Conservation (phyloP, 1,140 invertebrate genomes). For the Sycophila sp. region DNA sequence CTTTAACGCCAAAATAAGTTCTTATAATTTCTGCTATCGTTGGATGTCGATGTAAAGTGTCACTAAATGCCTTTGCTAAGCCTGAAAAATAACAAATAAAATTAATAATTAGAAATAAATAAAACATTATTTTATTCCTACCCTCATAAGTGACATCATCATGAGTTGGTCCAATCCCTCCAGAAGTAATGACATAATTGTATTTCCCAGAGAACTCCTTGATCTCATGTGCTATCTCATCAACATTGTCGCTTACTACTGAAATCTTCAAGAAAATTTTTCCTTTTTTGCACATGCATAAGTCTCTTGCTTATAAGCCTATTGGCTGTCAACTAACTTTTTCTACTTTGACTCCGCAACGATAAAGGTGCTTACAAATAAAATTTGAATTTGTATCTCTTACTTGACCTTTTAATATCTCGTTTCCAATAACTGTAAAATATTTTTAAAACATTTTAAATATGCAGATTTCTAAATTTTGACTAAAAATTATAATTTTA, state of each 20-base stretch:
- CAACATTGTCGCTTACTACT: slow-evolving; percentile 77
- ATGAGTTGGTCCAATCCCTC: slow-evolving; percentile 86
- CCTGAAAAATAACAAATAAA: slow-evolving; percentile 55
- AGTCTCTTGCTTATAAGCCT: slow-evolving; percentile 25
- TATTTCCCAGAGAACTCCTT: slow-evolving; percentile 71
- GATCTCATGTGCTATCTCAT: slow-evolving; percentile 77
- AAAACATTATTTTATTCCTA: slow-evolving; percentile 38
- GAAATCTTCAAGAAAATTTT: slow-evolving; percentile 68
- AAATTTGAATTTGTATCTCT: slow-evolving; percentile 80
- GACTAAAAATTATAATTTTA: slow-evolving; percentile 39
- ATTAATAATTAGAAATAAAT: slow-evolving; percentile 5
- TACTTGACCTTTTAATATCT: slow-evolving; percentile 85
- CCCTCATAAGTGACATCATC: slow-evolving; percentile 87
- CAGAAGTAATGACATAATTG: slow-evolving; percentile 79
- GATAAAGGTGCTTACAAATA: slow-evolving; percentile 73
- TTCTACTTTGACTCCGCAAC: slow-evolving; percentile 74
- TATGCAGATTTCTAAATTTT: too few species aligned
- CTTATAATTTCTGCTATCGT: slow-evolving; percentile 71
- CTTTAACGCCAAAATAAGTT: slow-evolving; percentile 58
- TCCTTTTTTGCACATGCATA: slow-evolving; percentile 31
- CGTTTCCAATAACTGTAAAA: slow-evolving; percentile 80
- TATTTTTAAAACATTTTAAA: slow-evolving; percentile 27
- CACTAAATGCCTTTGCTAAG: slow-evolving; percentile 77
- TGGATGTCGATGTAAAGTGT: slow-evolving; percentile 69
- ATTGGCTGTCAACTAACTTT: slow-evolving; percentile 62